Base-by-base conservation (phyloP, 2,888 invertebrate genomes). In the Pocota personata region DNA sequence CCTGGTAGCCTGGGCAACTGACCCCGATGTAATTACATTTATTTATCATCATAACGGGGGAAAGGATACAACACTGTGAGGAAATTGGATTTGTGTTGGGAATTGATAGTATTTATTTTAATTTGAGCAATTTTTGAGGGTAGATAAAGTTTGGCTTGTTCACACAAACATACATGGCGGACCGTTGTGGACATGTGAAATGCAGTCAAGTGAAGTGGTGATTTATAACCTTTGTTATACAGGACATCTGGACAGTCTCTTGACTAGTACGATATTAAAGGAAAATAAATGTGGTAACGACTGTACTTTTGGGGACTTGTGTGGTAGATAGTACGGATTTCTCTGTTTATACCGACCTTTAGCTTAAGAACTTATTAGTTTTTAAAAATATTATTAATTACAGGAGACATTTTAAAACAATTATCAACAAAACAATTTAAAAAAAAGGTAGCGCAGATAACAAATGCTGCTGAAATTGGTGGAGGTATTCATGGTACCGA, bases 1-100 rank as follows among this genome's bases (percentile, higher is more conserved):
- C 24, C 4, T 8, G 4, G 55, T 12, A 14, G n/a, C 32, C 5
- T 12, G 50, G 12, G 10, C 6, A 32, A 30, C 32, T 50, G 57
- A 64, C 60, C 35, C 30, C 48, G 35, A 58, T 37, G 66, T 83
- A 78, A 78, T 83, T 83, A 78, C 79, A 79, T 83, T 78, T 83
- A 73, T 83, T 62, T 73, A 55, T 72, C 73, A 78, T 62, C 66
- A 27, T 40, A 55, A 46, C 21, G 21, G 64, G 10, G 30, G 21
- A 12, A 52, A 32, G 69, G 27, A 57, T 40, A 37, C 57, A 57
- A 24, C 30, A 50, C 30, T 19, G 52, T 37, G 40, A 66, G 79
- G 35, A 73, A 72, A 78, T 83, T 78, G 78, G 78, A 78, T 83
- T 67, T 72, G 27, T 52, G 52, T 37, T 52, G 52, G 55, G 72